Evolutionary conservation across 2,113 vertebrate species (phyloP), one percentile per base, ranked within the genome.

Genomic region (Ophiodon elongatus): DNA sequence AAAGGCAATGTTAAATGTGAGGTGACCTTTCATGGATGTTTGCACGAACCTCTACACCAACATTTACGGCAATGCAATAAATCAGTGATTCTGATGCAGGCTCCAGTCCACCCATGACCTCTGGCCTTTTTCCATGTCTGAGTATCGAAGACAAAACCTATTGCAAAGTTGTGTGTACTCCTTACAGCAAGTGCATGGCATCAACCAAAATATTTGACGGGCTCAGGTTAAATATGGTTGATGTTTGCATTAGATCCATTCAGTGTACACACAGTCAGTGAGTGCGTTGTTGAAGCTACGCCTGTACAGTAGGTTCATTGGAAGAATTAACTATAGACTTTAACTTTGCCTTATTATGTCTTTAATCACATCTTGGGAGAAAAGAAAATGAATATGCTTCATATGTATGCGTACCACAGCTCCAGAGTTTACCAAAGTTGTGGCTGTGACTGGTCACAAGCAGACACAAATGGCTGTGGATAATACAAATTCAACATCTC

Each of bases 401-500:
- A 76, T 78, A 23, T 65, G 23, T 39, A 65, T 29, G 45, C 47
- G 13, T 39, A 45, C 60, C 37, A 15, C 11, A 10, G 50, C 50
- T n/a, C 27, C 19, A 43, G 35, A 21, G 59, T 19, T 35, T 1
- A 54, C 54, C 6, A 27, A n/a, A 29, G 57, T 29, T 59, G 4
- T 43, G 1, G 1, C 52, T 8, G 17, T 10, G 41, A 37, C 14
- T 23, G 31, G 31, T 63, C 62, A 23, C 25, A 23, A 43, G 35
- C 35, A 56, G 27, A 52, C 23, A 54, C 4, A 54, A 35, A 14
- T 35, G 43, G 6, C 67, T 35, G 19, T 9, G 19, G 47, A 68
- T 23, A 37, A 52, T 41, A 70, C 7, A 31, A 80, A 79, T 13
- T 66, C 21, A 65, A 50, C 41, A 52, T 63, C 59, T 63, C 52